A percentile compares a stretch with the other conserved stretches of the same genome.
Evolutionary conservation across 2,113 vertebrate genomes (phyloP).

Genomic region (Zootoca vivipara): DNA sequence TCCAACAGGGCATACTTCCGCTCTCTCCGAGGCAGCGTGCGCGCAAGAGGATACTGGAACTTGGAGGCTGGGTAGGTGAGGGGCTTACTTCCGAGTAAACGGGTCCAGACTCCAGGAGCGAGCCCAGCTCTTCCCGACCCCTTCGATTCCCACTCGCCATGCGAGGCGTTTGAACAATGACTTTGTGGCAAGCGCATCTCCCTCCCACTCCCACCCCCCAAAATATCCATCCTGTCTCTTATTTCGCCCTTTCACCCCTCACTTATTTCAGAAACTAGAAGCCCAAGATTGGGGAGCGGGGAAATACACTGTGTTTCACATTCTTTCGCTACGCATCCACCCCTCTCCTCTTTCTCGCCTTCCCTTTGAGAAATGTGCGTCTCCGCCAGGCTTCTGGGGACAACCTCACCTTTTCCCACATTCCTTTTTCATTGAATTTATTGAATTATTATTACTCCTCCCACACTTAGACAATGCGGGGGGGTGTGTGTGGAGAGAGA

Average conservation of each 20-base stretch:
- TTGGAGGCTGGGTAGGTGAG: not conserved
- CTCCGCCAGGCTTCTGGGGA: no score
- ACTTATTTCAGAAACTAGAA: not conserved
- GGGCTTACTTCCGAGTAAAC: not conserved
- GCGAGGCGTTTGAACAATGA: not conserved
- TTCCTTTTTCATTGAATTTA: not conserved
- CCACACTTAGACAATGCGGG: not conserved
- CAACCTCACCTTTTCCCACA: not conserved
- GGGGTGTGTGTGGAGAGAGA: not conserved
- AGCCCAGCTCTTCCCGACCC: not conserved
- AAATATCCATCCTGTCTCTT: not conserved
- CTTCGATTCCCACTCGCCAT: not conserved
- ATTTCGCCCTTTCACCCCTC: no score
- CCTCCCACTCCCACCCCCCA: no score
- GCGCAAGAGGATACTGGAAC: not conserved
- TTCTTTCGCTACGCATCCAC: not conserved
- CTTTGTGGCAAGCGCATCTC: not conserved
- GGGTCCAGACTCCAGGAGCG: not conserved
- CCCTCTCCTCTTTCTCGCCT: not conserved
- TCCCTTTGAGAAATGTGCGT: no score
- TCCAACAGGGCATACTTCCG: not conserved
- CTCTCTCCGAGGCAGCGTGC: not conserved
- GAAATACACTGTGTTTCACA: no score
- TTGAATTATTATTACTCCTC: no score
- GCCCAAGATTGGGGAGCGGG: not conserved